phyloP scores from a whole-genome alignment of 1,140 invertebrate genomes.

The Panulirus ornatus region DNA sequence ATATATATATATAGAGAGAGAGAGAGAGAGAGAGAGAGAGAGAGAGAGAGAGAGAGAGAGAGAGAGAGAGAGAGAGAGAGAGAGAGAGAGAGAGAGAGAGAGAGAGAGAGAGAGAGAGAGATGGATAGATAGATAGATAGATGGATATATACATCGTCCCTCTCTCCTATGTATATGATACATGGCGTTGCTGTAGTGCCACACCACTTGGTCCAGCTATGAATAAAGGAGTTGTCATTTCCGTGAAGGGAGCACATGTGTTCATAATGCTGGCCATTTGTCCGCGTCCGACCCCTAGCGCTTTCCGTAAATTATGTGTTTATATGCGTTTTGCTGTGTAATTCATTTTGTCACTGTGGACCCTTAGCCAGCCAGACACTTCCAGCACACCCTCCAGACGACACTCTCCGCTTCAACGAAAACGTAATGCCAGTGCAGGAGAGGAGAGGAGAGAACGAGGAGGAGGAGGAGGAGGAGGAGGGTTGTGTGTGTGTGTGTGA shows the following conservation, averaged over 20 bases:
- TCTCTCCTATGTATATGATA: conserved; percentile 26
- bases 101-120: neutral
- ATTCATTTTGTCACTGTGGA: conserved; percentile 57
- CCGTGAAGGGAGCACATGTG: conserved; percentile 69
- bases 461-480: too few species aligned
- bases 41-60: neutral
- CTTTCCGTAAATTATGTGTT: conserved; percentile 67
- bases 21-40: too few species aligned
- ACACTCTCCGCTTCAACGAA: neutral
- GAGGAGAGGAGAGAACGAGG: too few species aligned
- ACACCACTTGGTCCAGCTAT: conserved; percentile 66
- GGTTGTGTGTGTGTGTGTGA: too few species aligned
- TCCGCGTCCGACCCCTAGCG: conserved; percentile 60
- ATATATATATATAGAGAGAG: too few species aligned
- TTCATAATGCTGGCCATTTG: conserved; percentile 59
- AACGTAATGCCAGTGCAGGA: too few species aligned
- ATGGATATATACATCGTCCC: too few species aligned
- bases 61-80: neutral
- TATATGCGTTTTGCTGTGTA: conserved; percentile 58
- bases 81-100: neutral
- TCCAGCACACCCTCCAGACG: neutral
- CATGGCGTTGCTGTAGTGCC: conserved; percentile 61
- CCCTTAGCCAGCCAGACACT: conserved; percentile 23
- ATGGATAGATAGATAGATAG: neutral
- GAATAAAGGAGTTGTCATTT: conserved; percentile 71